Base-by-base conservation (phyloP, 2,797 vertebrate genomes). In the Margarornis squamiger region DNA sequence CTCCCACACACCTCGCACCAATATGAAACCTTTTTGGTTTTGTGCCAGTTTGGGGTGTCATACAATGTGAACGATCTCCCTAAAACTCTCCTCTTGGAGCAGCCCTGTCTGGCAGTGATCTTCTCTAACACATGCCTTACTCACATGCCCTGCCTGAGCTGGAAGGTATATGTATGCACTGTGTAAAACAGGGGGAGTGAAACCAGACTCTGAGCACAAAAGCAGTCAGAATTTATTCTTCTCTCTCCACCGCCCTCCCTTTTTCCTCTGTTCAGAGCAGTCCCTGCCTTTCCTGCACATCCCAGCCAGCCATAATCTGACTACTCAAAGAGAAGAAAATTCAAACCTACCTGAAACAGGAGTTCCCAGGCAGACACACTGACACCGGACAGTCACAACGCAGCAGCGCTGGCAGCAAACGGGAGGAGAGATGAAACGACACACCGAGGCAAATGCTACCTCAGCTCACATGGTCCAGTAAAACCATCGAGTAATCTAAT, bases 261-360 rank as follows among this genome's bases (percentile, higher is more conserved):
- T 67, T 80, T 73, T 67, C 29, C 29, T 57, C 54, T 15, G 21
- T 20, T 91, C 21, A 18, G 24, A 91, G 61, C 59, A 78, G 30
- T 54, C 21, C 12, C 65, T 88, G 65, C 26, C 62, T 49, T 43
- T 82, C 52, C 81, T 29, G 10, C 20, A 10, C 18, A 27, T 74
- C 45, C 43, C 52, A 72, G 45, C 14, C 76, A 59, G 51, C 34
- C 34, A 12, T 29, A 76, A 52, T 5, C 26, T 19, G 46, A 24
- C 20, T 67, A 8, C 24, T 39, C 39, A 43, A 79, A 91, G 61
- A 71, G 80, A 77, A 88, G 59, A 68, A 78, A 63, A 75, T 14
- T 19, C 36, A 91, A 78, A 24, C 95, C 32, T 93, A 95, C 95
- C 96, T 93, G 88, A 30, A 85, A 55, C 39, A 26, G 71, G 49